Conservation (phyloP, 2,113 vertebrate genomes). For the Ginglymostoma cirratum region DNA sequence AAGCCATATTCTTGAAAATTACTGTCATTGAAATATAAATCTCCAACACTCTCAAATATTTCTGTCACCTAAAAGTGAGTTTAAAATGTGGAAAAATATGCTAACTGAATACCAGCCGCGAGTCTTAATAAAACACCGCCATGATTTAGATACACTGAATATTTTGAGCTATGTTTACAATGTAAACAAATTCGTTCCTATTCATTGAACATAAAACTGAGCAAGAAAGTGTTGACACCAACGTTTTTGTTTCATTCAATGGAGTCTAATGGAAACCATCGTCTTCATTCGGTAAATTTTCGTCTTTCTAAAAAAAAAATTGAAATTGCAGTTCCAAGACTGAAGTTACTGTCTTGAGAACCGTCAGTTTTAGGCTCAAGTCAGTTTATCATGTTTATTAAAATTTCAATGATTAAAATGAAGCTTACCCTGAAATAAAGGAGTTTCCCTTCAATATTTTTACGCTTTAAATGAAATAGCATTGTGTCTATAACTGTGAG, state of each 20-base stretch:
- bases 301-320: background rate
- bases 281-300: background rate
- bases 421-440: background rate
- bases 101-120: too few species aligned
- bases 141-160: background rate
- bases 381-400: background rate
- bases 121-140: background rate
- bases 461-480: background rate
- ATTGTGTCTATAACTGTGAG: background rate
- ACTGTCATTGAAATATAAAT: background rate
- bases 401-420: background rate
- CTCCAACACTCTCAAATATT: background rate
- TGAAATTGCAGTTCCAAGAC: background rate
- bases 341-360: background rate
- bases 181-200: background rate
- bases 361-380: background rate
- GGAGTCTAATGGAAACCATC: background rate
- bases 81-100: background rate
- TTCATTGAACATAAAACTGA: background rate
- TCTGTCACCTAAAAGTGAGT: background rate
- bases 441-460: background rate
- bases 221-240: background rate
- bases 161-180: background rate
- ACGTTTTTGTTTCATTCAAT: background rate
- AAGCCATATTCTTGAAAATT: background rate